phyloP scores from a whole-genome alignment of 2,888 invertebrate genomes.

The Chaitophorus viminalis region DNA sequence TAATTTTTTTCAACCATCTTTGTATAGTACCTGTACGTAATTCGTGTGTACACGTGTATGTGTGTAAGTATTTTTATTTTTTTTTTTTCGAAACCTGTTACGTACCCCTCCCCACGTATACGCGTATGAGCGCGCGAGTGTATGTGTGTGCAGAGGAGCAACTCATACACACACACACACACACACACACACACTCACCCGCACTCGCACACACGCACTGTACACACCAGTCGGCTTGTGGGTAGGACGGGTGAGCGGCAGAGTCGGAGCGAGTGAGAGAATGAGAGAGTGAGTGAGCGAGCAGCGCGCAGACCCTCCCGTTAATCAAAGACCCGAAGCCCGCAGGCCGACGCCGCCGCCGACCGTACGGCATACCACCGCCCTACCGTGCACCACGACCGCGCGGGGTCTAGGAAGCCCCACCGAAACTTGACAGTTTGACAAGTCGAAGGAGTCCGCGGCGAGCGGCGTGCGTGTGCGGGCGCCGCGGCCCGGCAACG shows the following conservation, averaged over 20 bases:
- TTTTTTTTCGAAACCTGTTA: slow-evolving; percentile 51
- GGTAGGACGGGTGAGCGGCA: background rate
- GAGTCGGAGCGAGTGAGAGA: background rate
- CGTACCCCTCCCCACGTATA: background rate
- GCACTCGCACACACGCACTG: background rate
- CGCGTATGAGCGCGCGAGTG: background rate
- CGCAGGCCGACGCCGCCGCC: slow-evolving; percentile 49
- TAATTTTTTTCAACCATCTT: slow-evolving; percentile 2
- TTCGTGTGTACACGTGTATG: background rate
- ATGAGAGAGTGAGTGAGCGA: background rate
- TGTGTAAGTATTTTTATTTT: background rate
- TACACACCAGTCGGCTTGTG: slow-evolving; percentile 8
- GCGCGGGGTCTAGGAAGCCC: slow-evolving; percentile 42
- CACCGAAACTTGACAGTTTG: slow-evolving; percentile 62
- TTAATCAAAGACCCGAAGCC: slow-evolving; percentile 62
- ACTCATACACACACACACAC: background rate
- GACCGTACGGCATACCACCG: slow-evolving; percentile 27
- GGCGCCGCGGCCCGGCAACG: background rate
- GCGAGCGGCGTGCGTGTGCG: slow-evolving; percentile 21
- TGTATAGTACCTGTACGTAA: slow-evolving; percentile 29
- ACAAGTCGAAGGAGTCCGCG: slow-evolving; percentile 56
- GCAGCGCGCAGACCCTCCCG: slow-evolving; percentile 57
- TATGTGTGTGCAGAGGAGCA: slow-evolving; percentile 22
- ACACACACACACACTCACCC: background rate
- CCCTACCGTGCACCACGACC: background rate